These are phyloP conservation scores for Castor canadensis DNA, from an alignment of 2,113 vertebrate genomes.

Conservation along the genomic window DNA sequence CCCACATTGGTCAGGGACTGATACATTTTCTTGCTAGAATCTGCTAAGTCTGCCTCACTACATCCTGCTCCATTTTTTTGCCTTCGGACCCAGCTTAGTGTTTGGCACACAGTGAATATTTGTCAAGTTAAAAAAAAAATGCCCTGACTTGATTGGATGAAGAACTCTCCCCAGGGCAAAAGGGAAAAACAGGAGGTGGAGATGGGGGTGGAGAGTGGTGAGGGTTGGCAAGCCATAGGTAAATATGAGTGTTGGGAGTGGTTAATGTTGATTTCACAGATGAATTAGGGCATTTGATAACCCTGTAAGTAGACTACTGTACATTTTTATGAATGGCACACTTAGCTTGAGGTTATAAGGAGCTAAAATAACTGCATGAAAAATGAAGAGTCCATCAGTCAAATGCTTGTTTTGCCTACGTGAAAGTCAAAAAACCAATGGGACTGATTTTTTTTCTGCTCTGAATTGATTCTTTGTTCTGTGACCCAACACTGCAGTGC, in stretches of 20 bases:
- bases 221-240: neutral
- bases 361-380: slow-evolving; percentile 64
- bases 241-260: slow-evolving; percentile 42
- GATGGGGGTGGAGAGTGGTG: neutral
- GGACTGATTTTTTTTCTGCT: neutral
- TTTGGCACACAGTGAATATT: neutral
- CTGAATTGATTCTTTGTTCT: slow-evolving; percentile 72
- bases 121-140: neutral
- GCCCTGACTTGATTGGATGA: neutral
- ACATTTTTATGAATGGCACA: slow-evolving; percentile 52
- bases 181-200: neutral
- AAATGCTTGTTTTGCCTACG: slow-evolving; percentile 62
- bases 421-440: slow-evolving; percentile 65
- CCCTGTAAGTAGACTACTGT: slow-evolving; percentile 61
- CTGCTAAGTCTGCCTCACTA: neutral
- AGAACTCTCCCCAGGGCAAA: slow-evolving; percentile 13
- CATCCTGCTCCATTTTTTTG: neutral
- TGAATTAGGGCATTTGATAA: slow-evolving; percentile 71
- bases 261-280: slow-evolving; percentile 47
- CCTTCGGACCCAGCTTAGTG: neutral
- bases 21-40: neutral
- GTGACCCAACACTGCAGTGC: neutral
- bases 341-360: slow-evolving; percentile 58
- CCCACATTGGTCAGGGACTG: neutral
- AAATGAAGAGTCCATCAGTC: slow-evolving; percentile 47